Conservation (phyloP, 2,113 vertebrate species). For the Trachemys scripta region DNA sequence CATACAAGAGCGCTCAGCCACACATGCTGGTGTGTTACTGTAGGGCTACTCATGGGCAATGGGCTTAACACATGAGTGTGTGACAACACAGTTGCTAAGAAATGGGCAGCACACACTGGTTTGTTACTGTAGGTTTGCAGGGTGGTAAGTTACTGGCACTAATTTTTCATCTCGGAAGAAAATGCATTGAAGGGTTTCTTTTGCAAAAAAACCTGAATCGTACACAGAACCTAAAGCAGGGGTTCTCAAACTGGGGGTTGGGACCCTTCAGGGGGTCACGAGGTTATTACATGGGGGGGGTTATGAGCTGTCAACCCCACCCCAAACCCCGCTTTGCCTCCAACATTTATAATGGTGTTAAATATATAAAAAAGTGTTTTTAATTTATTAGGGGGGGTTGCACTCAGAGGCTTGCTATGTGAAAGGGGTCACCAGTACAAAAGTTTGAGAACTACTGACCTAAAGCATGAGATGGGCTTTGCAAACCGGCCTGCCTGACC, state of each 20-base stretch:
- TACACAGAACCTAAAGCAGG: not conserved
- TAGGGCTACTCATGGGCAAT: not conserved
- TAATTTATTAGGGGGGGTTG: no score
- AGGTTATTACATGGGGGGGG: no score
- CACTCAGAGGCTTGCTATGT: no score
- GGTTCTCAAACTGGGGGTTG: no score
- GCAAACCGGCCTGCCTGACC: not conserved
- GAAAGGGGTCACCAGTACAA: no score
- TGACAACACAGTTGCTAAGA: constrained; percentile 23
- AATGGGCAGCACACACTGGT: not conserved
- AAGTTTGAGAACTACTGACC: no score
- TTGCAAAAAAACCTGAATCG: not conserved
- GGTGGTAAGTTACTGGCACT: not conserved
- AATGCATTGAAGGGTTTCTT: constrained; percentile 1
- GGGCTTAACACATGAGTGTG: not conserved
- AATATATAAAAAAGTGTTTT: no score
- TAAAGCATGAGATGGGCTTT: not conserved
- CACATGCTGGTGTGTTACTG: not conserved
- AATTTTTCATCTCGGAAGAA: constrained; percentile 21
- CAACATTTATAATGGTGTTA: no score
- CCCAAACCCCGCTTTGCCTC: no score
- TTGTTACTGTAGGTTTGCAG: constrained; percentile 27
- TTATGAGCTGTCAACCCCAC: no score
- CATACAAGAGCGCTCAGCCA: not conserved
- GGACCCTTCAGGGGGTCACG: no score